Evolutionary conservation across 2,113 vertebrate species (phyloP), one percentile per base, ranked within the genome.

Genomic region (Nycticorax nycticorax): DNA sequence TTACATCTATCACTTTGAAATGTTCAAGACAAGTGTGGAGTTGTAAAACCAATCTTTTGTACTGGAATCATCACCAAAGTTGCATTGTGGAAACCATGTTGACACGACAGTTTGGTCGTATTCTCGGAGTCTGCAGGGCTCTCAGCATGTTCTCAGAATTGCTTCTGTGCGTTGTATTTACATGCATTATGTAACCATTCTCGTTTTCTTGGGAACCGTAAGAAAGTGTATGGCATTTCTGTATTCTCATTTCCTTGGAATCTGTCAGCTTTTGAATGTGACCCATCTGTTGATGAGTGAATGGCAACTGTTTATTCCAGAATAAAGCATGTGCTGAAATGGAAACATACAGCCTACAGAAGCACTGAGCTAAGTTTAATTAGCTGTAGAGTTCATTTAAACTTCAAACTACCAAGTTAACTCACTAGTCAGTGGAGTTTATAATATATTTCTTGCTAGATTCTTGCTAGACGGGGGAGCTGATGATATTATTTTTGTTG

Each of bases 221-320:
- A 73, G 74, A 59, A 77, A 73, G 43, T 27, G 9, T 13, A 8
- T 63, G 59, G 39, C 2, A 27, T 52, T 85, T 85, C 78, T 66
- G 10, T 41, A 28, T 50, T 79, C 69, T 88, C 69, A 39, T 91
- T 93, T 82, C 48, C 69, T 66, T 3, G 1, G 76, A 76, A 90
- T 76, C 89, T 92, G 66, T 87, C 90, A 91, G 68, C 8, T 19
- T 82, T 66, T 45, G 64, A 94, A 52, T 39, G 57, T 92, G 68
- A 79, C 81, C 87, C 91, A 93, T 97, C 85, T 90, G 85, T 55
- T 91, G 77, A 75, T 85, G 85, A 93, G 47, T 84, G 91, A 97
- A 93, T 35, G 69, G 50, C 80, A 97, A 74, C 71, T 74, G 59
- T 80, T 87, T 94, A 87, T 88, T 93, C 41, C 87, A 85, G 97